Evolutionary conservation across 2,888 invertebrate species (phyloP).

Genomic region (Idaea aversata): DNA sequence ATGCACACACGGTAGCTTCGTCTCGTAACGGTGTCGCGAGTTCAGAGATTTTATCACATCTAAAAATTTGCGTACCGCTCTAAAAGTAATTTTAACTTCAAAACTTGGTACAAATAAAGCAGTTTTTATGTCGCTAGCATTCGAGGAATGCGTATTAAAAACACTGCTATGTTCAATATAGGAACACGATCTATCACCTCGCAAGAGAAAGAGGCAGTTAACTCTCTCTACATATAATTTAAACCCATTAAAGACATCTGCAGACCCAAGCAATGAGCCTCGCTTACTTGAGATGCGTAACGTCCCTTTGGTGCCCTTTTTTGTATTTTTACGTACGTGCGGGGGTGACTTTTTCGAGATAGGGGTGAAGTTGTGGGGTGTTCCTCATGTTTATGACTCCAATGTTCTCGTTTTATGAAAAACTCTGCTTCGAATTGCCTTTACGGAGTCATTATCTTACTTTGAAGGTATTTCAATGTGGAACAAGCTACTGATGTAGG

Average conservation of each 20-base stretch:
- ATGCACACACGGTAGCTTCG: too few species aligned
- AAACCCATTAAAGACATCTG: slow-evolving; percentile 80
- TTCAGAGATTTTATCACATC: too few species aligned
- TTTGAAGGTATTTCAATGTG: slow-evolving; percentile 42
- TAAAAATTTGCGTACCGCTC: too few species aligned
- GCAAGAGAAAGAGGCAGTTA: slow-evolving; percentile 61
- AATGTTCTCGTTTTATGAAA: slow-evolving; percentile 76
- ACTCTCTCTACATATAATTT: slow-evolving; percentile 78
- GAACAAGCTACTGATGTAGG: slow-evolving; percentile 30
- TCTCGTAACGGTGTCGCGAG: too few species aligned
- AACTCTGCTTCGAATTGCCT: slow-evolving; percentile 64
- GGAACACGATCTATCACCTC: slow-evolving; percentile 66
- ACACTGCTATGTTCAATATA: slow-evolving; percentile 30
- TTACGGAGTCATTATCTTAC: slow-evolving; percentile 66
- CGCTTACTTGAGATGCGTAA: slow-evolving; percentile 76
- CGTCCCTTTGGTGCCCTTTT: slow-evolving; percentile 76
- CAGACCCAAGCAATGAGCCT: slow-evolving; percentile 74
- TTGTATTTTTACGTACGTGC: slow-evolving; percentile 74
- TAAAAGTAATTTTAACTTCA: too few species aligned
- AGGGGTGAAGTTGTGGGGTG: slow-evolving; percentile 76
- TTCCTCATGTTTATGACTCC: slow-evolving; percentile 69
- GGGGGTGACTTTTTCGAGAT: slow-evolving; percentile 79
- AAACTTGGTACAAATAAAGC: slow-evolving; percentile 6
- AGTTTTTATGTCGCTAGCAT: neutral
- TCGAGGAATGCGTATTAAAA: slow-evolving; percentile 9